These are phyloP conservation scores for Diprion similis DNA, from an alignment of 1,140 invertebrate genomes.

Conservation along the genomic window DNA sequence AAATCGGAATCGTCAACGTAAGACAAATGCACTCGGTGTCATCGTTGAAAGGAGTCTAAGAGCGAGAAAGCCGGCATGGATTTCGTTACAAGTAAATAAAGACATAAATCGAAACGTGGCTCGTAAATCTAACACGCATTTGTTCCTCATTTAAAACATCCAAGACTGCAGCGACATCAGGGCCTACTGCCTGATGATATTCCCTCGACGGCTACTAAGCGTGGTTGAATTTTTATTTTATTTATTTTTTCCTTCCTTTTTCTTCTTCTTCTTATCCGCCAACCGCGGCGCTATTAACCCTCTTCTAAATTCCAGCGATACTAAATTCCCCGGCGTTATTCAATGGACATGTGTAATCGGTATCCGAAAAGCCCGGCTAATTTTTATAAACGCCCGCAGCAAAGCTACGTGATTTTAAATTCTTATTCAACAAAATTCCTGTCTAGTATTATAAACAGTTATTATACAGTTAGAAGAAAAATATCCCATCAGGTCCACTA, in stretches of 20 bases:
- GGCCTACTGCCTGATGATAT: background rate
- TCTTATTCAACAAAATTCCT: too few relatives aligned
- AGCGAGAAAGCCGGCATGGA: background rate
- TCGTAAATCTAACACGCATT: background rate
- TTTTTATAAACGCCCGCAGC: too few relatives aligned
- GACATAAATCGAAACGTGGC: background rate
- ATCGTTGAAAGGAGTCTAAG: background rate
- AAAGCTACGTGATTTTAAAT: too few relatives aligned
- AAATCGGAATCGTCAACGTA: too few relatives aligned
- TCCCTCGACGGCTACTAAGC: too few relatives aligned
- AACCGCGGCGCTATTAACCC: slow-evolving; percentile 35
- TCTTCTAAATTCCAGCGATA: background rate
- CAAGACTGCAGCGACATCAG: background rate
- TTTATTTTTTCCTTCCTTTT: background rate
- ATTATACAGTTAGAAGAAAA: too few relatives aligned
- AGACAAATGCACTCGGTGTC: too few relatives aligned
- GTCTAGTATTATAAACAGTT: too few relatives aligned
- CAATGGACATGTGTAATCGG: background rate
- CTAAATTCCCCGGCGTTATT: background rate
- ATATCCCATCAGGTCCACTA: too few relatives aligned
- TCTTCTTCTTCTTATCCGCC: slow-evolving; percentile 32
- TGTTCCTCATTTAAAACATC: slow-evolving; percentile 14
- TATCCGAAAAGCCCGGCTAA: too few relatives aligned
- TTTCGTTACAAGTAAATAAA: background rate
- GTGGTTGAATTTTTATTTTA: slow-evolving; percentile 12